phyloP scores from a whole-genome alignment of 2,113 vertebrate species.

The Amphiprion percula region DNA sequence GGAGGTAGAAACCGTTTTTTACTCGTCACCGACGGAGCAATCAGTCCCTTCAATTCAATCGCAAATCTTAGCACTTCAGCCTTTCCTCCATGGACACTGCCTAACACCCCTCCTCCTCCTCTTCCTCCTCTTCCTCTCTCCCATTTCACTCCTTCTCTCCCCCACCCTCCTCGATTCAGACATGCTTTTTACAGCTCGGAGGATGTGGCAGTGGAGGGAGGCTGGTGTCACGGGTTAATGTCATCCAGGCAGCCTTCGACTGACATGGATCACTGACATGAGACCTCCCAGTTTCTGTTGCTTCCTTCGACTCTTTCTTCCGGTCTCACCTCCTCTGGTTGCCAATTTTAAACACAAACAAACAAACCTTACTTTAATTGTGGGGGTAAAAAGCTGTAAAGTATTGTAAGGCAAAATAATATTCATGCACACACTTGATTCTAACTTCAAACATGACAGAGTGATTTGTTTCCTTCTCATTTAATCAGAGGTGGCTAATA shows the following conservation, averaged over 20 bases:
- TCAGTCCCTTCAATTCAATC: constrained; percentile 47
- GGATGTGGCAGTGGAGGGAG: constrained; percentile 72
- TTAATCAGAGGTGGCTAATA: background rate
- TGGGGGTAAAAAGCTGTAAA: background rate
- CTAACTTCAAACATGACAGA: too few relatives aligned
- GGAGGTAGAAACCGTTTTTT: constrained; percentile 6
- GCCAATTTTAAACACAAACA: too few relatives aligned
- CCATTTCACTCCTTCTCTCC: constrained; percentile 57
- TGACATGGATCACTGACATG: constrained; percentile 34
- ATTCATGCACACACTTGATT: too few relatives aligned
- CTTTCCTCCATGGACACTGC: constrained; percentile 71
- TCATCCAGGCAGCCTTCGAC: constrained; percentile 69
- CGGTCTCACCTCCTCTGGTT: background rate
- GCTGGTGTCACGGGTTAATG: constrained; percentile 81
- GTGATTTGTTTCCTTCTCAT: background rate
- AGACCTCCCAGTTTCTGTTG: constrained; percentile 27
- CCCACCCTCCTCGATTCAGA: constrained; percentile 66
- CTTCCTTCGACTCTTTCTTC: background rate
- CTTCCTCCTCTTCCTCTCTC: constrained; percentile 40
- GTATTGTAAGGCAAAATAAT: background rate
- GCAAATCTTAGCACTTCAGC: constrained; percentile 67
- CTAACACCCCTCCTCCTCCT: constrained; percentile 69
- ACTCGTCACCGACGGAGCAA: constrained; percentile 12
- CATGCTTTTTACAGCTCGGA: constrained; percentile 85
- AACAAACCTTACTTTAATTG: background rate